phyloP scores from a whole-genome alignment of 2,888 invertebrate species.

The Spodoptera picta region DNA sequence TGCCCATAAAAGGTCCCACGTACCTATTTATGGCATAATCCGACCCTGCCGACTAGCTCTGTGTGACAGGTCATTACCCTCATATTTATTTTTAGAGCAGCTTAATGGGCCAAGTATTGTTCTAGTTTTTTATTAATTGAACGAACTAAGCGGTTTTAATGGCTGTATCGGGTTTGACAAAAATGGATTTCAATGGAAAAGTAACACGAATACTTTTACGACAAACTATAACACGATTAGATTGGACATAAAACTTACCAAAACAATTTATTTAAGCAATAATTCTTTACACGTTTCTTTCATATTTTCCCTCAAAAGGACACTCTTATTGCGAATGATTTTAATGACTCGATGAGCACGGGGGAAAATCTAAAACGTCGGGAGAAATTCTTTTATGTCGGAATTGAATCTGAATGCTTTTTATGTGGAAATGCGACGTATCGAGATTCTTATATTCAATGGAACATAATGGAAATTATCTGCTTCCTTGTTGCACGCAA shows the following conservation, averaged over 20 bases:
- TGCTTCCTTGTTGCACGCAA: neutral
- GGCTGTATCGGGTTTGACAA: too few relatives aligned
- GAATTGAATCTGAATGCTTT: constrained; percentile 45
- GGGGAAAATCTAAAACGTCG: constrained; percentile 30
- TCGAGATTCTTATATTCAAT: constrained; percentile 27
- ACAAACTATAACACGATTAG: constrained; percentile 3
- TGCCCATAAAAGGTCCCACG: constrained; percentile 14
- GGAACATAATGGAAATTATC: constrained; percentile 12
- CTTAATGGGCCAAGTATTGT: constrained; percentile 38
- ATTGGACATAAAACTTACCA: constrained; percentile 16
- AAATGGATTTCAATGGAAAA: too few relatives aligned
- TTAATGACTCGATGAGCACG: constrained; percentile 52
- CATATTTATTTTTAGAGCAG: constrained; percentile 19
- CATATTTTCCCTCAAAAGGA: constrained; percentile 45
- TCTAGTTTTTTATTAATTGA: neutral
- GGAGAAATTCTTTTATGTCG: constrained; percentile 38
- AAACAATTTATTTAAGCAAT: constrained; percentile 51
- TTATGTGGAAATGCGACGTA: constrained; percentile 31
- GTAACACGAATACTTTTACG: too few relatives aligned
- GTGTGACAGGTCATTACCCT: constrained; percentile 53
- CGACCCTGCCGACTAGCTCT: constrained; percentile 24
- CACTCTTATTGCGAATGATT: constrained; percentile 44
- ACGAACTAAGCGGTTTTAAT: neutral
- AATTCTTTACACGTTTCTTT: constrained; percentile 41
- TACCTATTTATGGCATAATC: constrained; percentile 45